Conservation (phyloP, 2,797 vertebrate genomes). For the Gobionotothen gibberifrons region DNA sequence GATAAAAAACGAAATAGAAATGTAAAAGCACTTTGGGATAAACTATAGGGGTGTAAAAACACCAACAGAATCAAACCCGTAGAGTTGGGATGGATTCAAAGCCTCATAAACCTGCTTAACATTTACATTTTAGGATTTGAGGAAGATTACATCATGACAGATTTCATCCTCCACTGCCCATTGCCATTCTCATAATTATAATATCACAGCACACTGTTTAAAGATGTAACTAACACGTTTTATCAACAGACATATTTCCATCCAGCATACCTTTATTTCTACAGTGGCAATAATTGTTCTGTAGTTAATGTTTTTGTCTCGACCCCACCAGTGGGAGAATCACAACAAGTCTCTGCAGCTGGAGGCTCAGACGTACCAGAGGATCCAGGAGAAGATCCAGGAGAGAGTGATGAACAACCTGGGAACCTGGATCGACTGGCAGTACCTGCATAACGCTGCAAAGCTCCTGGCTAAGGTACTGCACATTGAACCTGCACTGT, state of each 20-base stretch:
- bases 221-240: neutral
- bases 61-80: neutral
- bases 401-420: constrained; percentile 99
- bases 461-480: constrained; percentile 96
- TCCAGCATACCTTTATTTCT: neutral
- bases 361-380: constrained; percentile 98
- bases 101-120: neutral
- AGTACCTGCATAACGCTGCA: constrained; percentile 98
- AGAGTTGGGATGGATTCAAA: neutral
- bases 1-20: neutral
- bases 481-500: neutral
- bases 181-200: neutral
- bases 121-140: neutral
- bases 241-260: neutral
- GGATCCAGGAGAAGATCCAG: constrained; percentile 99
- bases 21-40: neutral
- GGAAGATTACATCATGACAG: neutral
- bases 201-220: neutral
- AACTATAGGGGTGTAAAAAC: neutral
- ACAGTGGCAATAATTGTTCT: neutral
- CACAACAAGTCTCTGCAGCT: constrained; percentile 99
- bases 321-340: constrained; percentile 93
- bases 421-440: constrained; percentile 99
- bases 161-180: neutral
- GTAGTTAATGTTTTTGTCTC: neutral